Base-by-base conservation (phyloP, 2,888 invertebrate species). In the Lepidocyrtoides sp. region DNA sequence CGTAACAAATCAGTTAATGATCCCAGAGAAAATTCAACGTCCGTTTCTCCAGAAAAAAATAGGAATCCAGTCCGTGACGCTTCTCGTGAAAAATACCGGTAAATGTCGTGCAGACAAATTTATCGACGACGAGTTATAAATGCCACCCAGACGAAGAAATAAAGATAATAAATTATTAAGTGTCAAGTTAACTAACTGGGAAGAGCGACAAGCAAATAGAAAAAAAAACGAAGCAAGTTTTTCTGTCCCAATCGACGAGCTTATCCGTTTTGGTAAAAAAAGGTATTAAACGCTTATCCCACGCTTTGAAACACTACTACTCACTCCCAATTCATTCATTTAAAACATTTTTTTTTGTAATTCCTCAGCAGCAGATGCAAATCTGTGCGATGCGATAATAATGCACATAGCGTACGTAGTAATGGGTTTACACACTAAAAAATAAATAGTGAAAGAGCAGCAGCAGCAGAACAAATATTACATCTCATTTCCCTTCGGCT, bases 401-500 rank as follows among this genome's bases (percentile, higher is more conserved):
- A 26, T 14, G 17, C n/a, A 36, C 29, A 20, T 41, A 69, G 60
- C n/a, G n/a, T 69, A 69, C 69, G 36, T 36, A 36, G 36, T 36
- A 36, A 7, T 36, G 2, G 36, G 36, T 36, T 36, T 2, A 36
- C n/a, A 2, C 66, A 66, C 66, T 32, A 66, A 32, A 66, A 66
- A 66, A 79, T 32, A 36, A 29, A 54, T 54, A 54, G 14, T 2
- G 10, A n/a, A 44, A n/a, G 44, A 51, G 75, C 36, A 48, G 84
- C 51, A 84, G 69, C 83, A 72, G 36, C 41, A 63, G 26, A 66
- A 26, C 23, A 60, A 66, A 79, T 79, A 60, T 77, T 87, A 57
- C 66, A 84, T 90, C 54, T 84, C 66, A 72, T 90, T 90, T 90
- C 89, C 81, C 89, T 84, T 90, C 89, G 83, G 88, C 88, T 88